Percentiles rank a stretch among this genome's conserved stretches.
Evolutionary conservation across 2,888 invertebrate genomes (phyloP).

Genomic region (Heterodera filipjevi): DNA sequence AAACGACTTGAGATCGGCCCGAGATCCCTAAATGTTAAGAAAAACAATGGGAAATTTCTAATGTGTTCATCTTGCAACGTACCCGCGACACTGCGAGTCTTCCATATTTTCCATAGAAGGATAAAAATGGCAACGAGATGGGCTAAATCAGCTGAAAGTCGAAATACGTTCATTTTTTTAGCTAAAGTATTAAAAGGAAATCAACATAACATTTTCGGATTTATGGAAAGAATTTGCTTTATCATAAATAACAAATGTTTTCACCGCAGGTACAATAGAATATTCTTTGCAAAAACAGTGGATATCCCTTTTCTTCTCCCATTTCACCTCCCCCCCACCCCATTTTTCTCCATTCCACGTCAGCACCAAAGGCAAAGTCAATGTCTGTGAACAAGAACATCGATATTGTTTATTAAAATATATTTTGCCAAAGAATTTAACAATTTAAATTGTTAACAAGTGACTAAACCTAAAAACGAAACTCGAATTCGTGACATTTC

Average conservation of each 20-base stretch:
- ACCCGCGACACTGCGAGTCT: slow-evolving; percentile 24
- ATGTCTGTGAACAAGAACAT: background rate
- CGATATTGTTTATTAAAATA: background rate
- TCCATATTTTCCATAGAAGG: slow-evolving; percentile 26
- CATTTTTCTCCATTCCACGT: background rate
- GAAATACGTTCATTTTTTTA: slow-evolving; percentile 25
- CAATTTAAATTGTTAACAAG: background rate
- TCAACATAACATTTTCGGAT: too few species aligned
- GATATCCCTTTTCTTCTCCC: background rate
- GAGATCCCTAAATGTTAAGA: slow-evolving; percentile 54
- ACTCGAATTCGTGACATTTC: background rate
- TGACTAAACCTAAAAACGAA: background rate
- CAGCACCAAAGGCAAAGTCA: background rate
- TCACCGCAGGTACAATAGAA: too few species aligned
- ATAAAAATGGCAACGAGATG: slow-evolving; percentile 32
- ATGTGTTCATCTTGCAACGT: background rate
- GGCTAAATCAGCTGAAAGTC: slow-evolving; percentile 24
- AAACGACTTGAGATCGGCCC: slow-evolving; percentile 58
- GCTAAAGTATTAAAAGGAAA: slow-evolving; percentile 1
- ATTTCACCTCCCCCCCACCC: too few species aligned
- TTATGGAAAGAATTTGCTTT: too few species aligned
- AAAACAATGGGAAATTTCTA: background rate
- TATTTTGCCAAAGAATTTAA: background rate
- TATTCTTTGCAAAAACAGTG: too few species aligned
- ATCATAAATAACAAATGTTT: too few species aligned